Evolutionary conservation across 2,797 vertebrate genomes (phyloP).

Genomic region (Eospalax fontanierii): DNA sequence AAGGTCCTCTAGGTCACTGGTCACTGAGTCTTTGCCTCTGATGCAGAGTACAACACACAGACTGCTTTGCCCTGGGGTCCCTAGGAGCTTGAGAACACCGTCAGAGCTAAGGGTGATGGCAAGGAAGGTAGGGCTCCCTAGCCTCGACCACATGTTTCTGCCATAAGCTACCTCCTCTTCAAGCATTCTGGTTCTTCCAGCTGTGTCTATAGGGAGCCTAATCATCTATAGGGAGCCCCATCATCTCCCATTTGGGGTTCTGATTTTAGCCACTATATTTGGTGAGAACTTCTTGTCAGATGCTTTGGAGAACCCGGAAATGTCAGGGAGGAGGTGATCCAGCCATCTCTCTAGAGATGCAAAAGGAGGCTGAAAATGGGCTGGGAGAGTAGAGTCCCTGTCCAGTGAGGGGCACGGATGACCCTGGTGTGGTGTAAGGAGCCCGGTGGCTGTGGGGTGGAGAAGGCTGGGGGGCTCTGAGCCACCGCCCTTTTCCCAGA

Average conservation of each 20-base stretch:
- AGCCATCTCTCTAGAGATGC: not conserved
- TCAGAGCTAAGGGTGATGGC: not conserved
- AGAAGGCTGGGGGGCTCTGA: not conserved
- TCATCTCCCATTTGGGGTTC: constrained; percentile 23
- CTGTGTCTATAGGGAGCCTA: not conserved
- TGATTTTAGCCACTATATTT: not conserved
- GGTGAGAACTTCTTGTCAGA: not conserved
- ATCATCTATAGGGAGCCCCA: not conserved
- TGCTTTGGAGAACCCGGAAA: not conserved
- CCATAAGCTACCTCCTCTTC: not conserved
- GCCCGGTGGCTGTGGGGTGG: not conserved
- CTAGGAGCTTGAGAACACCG: not conserved
- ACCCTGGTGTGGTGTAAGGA: not conserved
- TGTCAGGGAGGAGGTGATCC: not conserved
- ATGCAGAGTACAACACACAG: not conserved
- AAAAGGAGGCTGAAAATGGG: not conserved
- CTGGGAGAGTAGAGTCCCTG: not conserved
- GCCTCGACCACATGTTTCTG: not conserved
- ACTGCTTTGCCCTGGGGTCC: not conserved
- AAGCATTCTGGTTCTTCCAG: not conserved
- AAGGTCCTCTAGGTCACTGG: not conserved
- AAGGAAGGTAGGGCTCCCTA: not conserved
- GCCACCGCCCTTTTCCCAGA: not conserved
- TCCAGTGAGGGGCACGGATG: not conserved
- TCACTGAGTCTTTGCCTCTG: not conserved